A percentile compares a stretch with the other conserved stretches of the same genome.
Conservation (phyloP, 2,888 invertebrate genomes). For the Hemicrepidius hirtus region DNA sequence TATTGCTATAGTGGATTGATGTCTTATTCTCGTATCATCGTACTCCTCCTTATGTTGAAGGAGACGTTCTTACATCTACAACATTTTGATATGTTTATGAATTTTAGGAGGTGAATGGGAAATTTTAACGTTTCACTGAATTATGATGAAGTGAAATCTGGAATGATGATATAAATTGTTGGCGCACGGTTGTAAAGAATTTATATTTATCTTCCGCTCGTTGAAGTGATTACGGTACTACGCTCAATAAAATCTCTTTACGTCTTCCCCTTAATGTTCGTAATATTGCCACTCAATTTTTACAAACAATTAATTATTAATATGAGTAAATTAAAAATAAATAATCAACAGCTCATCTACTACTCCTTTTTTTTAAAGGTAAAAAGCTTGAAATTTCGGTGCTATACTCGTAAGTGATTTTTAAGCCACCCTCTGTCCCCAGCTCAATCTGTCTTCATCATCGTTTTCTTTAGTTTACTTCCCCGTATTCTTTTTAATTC, state of each 20-base stretch:
- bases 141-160: neutral
- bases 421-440: constrained; percentile 45
- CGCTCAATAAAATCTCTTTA: too few relatives aligned
- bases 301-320: too few relatives aligned
- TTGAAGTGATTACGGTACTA: too few relatives aligned
- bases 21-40: neutral
- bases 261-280: too few relatives aligned
- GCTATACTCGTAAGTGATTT: constrained; percentile 47
- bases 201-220: too few relatives aligned
- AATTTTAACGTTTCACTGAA: neutral
- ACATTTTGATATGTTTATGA: neutral
- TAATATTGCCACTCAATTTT: too few relatives aligned
- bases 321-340: neutral
- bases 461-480: constrained; percentile 38
- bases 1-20: neutral
- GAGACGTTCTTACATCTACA: neutral
- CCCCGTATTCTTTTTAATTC: constrained; percentile 42
- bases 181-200: too few relatives aligned
- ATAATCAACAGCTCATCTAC: neutral
- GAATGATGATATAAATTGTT: too few relatives aligned
- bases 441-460: constrained; percentile 47
- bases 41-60: neutral
- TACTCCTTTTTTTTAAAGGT: neutral
- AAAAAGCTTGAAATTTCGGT: constrained; percentile 20
- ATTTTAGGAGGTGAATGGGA: neutral